Evolutionary conservation across 1,140 invertebrate species (phyloP).

Genomic region (Araneus ventricosus): DNA sequence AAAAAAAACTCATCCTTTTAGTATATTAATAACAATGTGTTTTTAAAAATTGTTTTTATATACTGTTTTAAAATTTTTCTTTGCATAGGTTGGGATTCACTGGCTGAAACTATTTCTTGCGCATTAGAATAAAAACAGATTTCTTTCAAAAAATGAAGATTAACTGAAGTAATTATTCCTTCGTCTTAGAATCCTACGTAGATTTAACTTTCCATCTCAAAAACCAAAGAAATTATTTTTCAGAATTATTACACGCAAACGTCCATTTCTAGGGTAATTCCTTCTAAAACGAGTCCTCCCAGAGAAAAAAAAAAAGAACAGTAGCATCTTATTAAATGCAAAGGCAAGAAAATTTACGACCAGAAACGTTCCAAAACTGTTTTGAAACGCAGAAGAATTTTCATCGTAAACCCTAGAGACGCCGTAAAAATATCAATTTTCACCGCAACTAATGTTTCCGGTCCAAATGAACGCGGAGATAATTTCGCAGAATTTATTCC

Average conservation of each 20-base stretch:
- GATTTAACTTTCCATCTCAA: conserved; percentile 41
- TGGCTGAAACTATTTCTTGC: too few relatives aligned
- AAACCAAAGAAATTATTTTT: conserved; percentile 1
- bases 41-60: too few relatives aligned
- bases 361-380: conserved; percentile 2
- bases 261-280: conserved; percentile 17
- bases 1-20: too few relatives aligned
- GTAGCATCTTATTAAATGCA: conserved; percentile 22
- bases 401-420: conserved; percentile 42
- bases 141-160: too few relatives aligned
- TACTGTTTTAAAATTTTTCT: too few relatives aligned
- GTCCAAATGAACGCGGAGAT: conserved; percentile 52
- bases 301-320: not conserved
- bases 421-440: conserved; percentile 64
- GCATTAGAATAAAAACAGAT: too few relatives aligned
- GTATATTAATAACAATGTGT: too few relatives aligned
- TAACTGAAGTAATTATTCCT: not conserved
- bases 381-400: conserved; percentile 19
- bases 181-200: not conserved
- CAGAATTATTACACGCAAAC: conserved; percentile 35
- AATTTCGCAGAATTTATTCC: conserved; percentile 62
- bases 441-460: conserved; percentile 57
- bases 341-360: conserved; percentile 26
- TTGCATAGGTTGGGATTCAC: too few relatives aligned
- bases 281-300: not conserved